Evolutionary conservation across 2,113 vertebrate genomes (phyloP).

Genomic region (Callorhinus ursinus): DNA sequence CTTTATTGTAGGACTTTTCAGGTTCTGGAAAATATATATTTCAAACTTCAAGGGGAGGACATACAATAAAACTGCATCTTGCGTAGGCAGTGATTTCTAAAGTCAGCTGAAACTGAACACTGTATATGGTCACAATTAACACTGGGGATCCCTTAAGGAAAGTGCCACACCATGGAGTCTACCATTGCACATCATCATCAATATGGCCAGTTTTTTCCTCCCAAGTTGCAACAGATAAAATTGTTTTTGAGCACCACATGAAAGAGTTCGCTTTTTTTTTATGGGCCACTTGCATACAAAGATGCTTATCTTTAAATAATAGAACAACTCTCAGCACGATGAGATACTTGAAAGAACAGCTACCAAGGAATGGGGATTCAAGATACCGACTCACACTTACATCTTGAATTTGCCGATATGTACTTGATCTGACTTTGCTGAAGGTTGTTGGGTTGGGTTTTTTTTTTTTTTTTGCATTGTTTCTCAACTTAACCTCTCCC

Average conservation of each 20-base stretch:
- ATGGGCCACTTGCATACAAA: background rate
- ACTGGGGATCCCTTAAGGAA: background rate
- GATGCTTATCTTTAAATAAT: background rate
- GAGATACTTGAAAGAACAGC: background rate
- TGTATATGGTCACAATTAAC: background rate
- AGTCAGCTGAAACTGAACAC: background rate
- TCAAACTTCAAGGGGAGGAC: background rate
- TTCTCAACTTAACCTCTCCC: background rate
- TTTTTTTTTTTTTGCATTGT: background rate
- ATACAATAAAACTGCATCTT: background rate
- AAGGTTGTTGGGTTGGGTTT: background rate
- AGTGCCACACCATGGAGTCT: background rate
- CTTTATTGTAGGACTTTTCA: background rate
- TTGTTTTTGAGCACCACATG: background rate
- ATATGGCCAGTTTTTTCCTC: background rate
- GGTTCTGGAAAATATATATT: background rate
- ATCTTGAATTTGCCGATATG: background rate
- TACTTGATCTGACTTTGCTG: background rate
- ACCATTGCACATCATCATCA: too few species aligned
- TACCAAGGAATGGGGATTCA: too few species aligned
- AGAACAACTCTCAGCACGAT: background rate
- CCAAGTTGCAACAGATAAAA: background rate
- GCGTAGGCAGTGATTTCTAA: background rate
- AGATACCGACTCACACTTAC: too few species aligned
- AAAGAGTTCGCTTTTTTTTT: background rate